Evolutionary conservation across 2,888 invertebrate genomes (phyloP), one percentile per base, ranked within the genome.

Genomic region (Idaea biselata): DNA sequence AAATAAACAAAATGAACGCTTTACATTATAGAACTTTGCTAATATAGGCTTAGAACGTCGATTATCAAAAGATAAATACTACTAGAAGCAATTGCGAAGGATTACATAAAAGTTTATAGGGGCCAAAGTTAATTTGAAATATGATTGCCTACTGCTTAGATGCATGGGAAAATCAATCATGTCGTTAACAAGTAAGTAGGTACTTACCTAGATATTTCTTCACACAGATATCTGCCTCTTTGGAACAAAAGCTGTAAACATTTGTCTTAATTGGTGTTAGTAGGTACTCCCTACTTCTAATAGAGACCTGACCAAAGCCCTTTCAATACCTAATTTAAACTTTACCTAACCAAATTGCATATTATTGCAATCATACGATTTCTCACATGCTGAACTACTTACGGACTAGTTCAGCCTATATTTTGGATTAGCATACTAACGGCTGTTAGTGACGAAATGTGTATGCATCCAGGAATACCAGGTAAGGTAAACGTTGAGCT

Each of bases 401-500:
- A 14, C 17, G 4, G 2, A 55, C 16, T 25, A 44, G 58, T 54
- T 58, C 58, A 58, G 61, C 59, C 60, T 61, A 63, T 31, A 60
- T 61, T n/a, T 55, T 18, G 60, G 31, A 56, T 44, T 14, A 55
- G 60, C 55, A 58, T 61, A 61, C 59, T 18, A 55, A 62, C 16
- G 17, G 58, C 58, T 60, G 62, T 55, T 8, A 55, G 54, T 60
- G 55, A 63, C 55, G 66, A 60, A 63, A 66, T 59, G 33, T 53
- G 66, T 59, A 59, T 63, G 69, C 64, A 70, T 71, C 58, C 64
- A 58, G 65, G 61, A 62, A 33, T 60, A 68, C 58, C 77, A 77
- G 79, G 72, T 76, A 71, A 77, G 66, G 71, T 76, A 74, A 78
- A 75, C 71, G 72, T 71, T 66, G 71, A 74, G 76, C 76, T 79